A percentile compares a stretch with the other conserved stretches of the same genome.
phyloP scores from a whole-genome alignment of 2,797 vertebrate genomes.

The Acestrorhynchus altus region DNA sequence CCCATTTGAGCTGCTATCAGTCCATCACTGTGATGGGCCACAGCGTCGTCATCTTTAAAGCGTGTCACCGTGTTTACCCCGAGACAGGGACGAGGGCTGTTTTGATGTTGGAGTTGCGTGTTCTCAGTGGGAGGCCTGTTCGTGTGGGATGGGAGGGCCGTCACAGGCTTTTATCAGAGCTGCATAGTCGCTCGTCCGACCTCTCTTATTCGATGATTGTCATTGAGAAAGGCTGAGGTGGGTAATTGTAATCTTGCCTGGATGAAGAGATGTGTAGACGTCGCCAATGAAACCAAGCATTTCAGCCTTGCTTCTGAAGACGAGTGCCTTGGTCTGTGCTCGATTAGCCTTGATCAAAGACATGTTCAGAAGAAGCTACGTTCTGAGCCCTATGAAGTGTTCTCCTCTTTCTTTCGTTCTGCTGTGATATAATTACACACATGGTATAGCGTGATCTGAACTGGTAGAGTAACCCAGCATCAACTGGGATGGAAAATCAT shows the following conservation, averaged over 20 bases:
- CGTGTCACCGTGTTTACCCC: background rate
- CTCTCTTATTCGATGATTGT: background rate
- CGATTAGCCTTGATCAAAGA: background rate
- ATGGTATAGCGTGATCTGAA: background rate
- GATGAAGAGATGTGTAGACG: background rate
- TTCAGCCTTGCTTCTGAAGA: background rate
- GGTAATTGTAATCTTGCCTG: background rate
- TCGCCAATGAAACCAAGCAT: background rate
- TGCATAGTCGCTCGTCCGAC: background rate
- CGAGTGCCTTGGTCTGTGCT: background rate
- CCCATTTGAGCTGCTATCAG: slow-evolving; percentile 45
- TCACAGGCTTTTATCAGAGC: background rate
- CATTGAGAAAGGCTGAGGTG: slow-evolving; percentile 9
- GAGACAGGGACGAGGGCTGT: background rate
- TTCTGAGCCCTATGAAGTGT: background rate
- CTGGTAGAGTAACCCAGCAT: background rate
- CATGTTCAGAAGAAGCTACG: background rate
- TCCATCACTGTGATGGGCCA: slow-evolving; percentile 20
- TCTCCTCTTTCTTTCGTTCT: background rate
- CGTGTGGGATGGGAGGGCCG: background rate
- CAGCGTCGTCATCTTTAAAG: slow-evolving; percentile 26
- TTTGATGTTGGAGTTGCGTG: background rate
- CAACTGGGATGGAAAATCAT: background rate
- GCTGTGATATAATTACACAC: background rate
- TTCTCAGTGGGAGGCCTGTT: background rate